Conservation (phyloP, 2,797 vertebrate genomes). For the Myotis pilosus region DNA sequence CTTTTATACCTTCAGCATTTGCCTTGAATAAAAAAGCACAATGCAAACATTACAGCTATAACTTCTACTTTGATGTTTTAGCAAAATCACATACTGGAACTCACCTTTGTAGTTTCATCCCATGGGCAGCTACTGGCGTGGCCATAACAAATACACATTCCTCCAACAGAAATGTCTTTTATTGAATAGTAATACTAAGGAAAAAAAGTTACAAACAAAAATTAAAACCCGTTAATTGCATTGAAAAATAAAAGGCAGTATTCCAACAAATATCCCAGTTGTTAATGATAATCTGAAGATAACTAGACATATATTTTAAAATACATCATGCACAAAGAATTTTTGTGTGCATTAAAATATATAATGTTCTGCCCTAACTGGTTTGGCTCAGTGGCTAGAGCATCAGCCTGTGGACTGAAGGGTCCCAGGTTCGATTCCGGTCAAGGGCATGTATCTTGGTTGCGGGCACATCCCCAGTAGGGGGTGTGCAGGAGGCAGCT, state of each 20-base stretch:
- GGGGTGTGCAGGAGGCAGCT: no score
- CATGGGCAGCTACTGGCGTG: constrained; percentile 95
- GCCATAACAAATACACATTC: constrained; percentile 97
- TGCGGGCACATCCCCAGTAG: no score
- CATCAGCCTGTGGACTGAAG: no score
- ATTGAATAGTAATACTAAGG: constrained; percentile 95
- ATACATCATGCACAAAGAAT: background rate
- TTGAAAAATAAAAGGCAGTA: background rate
- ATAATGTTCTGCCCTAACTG: background rate
- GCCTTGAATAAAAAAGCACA: background rate
- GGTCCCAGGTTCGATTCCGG: no score
- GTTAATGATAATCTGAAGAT: background rate
- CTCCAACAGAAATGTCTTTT: constrained; percentile 96
- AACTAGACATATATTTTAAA: background rate
- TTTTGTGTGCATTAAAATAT: background rate
- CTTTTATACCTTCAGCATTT: background rate
- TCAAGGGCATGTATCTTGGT: no score
- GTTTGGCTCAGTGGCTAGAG: no score
- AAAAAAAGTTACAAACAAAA: constrained; percentile 48
- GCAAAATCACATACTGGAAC: background rate
- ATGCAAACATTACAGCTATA: background rate
- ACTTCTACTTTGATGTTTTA: background rate
- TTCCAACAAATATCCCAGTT: background rate
- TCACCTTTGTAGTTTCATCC: constrained; percentile 92
- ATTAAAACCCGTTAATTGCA: constrained; percentile 4